Conservation (phyloP, 1,140 invertebrate genomes). For the Ceratina australensis region DNA sequence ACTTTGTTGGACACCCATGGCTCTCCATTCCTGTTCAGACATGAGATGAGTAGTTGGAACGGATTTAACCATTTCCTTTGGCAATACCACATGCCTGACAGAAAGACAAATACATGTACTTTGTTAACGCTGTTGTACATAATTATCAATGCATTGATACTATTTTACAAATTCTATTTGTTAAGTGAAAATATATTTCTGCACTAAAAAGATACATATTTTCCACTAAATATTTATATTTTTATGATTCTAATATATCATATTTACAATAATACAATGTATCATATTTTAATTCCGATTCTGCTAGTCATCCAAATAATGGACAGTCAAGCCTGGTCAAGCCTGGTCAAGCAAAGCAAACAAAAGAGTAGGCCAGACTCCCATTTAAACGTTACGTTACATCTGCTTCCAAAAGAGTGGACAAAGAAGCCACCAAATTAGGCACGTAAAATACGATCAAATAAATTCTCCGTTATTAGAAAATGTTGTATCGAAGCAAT, state of each 20-base stretch:
- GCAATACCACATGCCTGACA: slow-evolving; percentile 94
- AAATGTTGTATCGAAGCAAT: background rate
- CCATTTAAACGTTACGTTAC: slow-evolving; percentile 54
- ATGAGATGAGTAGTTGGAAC: slow-evolving; percentile 95
- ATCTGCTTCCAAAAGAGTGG: background rate
- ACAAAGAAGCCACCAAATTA: slow-evolving; percentile 6
- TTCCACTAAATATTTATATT: too few relatives aligned
- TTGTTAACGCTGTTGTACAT: background rate
- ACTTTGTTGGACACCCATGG: slow-evolving; percentile 95
- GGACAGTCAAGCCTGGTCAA: background rate
- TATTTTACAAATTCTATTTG: too few relatives aligned
- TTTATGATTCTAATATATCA: too few relatives aligned
- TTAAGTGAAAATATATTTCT: too few relatives aligned
- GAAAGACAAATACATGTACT: slow-evolving; percentile 1
- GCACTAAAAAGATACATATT: background rate
- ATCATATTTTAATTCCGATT: background rate
- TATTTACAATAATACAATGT: background rate
- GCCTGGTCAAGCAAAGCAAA: slow-evolving; percentile 24
- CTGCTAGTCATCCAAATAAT: background rate
- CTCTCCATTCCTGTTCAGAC: slow-evolving; percentile 95
- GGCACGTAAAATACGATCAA: background rate
- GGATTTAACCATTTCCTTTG: slow-evolving; percentile 93
- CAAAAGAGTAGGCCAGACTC: slow-evolving; percentile 26
- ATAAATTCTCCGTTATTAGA: background rate
- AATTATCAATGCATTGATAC: background rate